These are phyloP conservation scores for Pituophis catenifer DNA, from an alignment of 2,113 vertebrate genomes.

Conservation along the genomic window DNA sequence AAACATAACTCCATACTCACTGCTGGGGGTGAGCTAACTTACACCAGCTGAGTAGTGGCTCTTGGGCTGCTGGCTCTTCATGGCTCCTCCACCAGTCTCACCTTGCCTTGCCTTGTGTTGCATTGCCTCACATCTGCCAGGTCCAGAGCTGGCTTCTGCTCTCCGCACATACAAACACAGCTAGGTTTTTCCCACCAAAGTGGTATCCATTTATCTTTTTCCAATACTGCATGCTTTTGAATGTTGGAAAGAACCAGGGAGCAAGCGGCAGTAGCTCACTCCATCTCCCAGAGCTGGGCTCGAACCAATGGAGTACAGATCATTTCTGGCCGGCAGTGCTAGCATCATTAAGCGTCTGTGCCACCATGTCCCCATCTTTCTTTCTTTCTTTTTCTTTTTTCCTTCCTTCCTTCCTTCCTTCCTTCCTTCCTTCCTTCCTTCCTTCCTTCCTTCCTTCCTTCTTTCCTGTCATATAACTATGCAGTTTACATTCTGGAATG, in stretches of 20 bases:
- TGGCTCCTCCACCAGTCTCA: neutral
- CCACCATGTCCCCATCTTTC: neutral
- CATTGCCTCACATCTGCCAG: neutral
- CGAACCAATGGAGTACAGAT: neutral
- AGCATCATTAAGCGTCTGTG: neutral
- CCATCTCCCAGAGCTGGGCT: neutral
- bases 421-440: too few relatives aligned
- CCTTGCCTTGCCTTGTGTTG: neutral
- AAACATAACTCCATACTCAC: neutral
- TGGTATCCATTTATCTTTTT: neutral
- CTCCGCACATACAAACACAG: neutral
- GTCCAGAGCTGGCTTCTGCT: neutral
- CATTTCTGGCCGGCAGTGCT: neutral
- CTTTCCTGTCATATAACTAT: neutral
- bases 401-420: too few relatives aligned
- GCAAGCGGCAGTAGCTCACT: neutral
- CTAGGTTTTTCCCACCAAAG: neutral
- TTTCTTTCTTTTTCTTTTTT: neutral
- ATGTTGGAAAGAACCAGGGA: neutral
- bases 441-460: neutral
- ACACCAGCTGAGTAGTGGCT: neutral
- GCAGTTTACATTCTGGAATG: conserved; percentile 34
- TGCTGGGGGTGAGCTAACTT: neutral
- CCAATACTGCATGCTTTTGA: neutral
- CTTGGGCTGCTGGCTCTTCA: neutral